Evolutionary conservation across 2,888 invertebrate genomes (phyloP).

Genomic region (Yponomeuta evonymella): DNA sequence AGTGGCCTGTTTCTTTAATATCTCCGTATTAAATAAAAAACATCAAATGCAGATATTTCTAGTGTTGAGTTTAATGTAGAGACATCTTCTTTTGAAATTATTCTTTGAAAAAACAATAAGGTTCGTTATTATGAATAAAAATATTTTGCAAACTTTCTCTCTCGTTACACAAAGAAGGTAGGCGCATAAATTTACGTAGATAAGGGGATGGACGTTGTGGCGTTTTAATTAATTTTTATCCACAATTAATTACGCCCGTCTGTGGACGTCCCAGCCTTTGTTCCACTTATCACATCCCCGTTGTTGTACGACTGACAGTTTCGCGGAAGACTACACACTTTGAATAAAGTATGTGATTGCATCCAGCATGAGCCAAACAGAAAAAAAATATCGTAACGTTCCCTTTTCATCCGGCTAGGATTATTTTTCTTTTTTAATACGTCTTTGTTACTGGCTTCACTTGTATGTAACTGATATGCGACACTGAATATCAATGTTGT

Average conservation of each 20-base stretch:
- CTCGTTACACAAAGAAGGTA: background rate
- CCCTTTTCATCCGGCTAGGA: background rate
- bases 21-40: no score
- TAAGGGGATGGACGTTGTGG: background rate
- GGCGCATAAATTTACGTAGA: background rate
- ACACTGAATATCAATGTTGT: no score
- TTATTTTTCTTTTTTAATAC: background rate
- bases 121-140: no score
- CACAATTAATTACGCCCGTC: background rate
- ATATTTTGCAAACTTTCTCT: background rate
- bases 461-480: no score
- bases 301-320: background rate
- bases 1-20: no score
- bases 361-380: background rate
- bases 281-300: background rate
- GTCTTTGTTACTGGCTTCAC: no score
- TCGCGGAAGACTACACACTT: background rate
- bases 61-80: no score
- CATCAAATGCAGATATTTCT: no score
- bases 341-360: background rate
- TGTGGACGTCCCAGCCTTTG: background rate
- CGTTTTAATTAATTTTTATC: conserved; percentile 2
- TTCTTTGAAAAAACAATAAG: no score
- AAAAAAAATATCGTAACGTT: background rate
- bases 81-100: no score